Conservation (phyloP, 1,140 invertebrate species). For the Hesperophylax magnus region DNA sequence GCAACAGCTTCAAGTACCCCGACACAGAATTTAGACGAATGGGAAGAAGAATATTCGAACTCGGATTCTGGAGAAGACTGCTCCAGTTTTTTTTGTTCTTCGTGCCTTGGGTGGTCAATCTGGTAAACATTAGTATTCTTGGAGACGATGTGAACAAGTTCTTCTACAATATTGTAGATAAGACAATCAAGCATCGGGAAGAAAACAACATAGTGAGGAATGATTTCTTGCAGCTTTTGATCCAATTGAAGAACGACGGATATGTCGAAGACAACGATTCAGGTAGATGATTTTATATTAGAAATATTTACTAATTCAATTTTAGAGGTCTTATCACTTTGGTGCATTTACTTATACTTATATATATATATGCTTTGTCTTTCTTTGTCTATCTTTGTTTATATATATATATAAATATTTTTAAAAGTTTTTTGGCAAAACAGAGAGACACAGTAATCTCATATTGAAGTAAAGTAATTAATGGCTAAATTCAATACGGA, state of each 20-base stretch:
- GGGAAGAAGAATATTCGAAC: slow-evolving; percentile 62
- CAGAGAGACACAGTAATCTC: slow-evolving; percentile 42
- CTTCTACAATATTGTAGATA: slow-evolving; percentile 64
- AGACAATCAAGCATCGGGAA: slow-evolving; percentile 68
- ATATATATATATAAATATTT: too few species aligned
- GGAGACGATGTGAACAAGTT: slow-evolving; percentile 65
- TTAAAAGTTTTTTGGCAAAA: slow-evolving; percentile 58
- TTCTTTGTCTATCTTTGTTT: too few species aligned
- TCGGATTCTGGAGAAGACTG: background rate
- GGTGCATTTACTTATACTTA: too few species aligned
- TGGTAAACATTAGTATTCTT: slow-evolving; percentile 42
- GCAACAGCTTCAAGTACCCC: slow-evolving; percentile 69
- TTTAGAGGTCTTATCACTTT: too few species aligned
- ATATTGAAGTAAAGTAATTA: slow-evolving; percentile 67
- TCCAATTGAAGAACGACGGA: slow-evolving; percentile 69
- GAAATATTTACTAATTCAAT: too few species aligned
- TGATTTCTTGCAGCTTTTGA: slow-evolving; percentile 73
- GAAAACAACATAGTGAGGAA: slow-evolving; percentile 67
- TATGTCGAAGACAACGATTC: slow-evolving; percentile 59
- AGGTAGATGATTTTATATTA: slow-evolving; percentile 36
- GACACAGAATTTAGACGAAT: slow-evolving; percentile 68
- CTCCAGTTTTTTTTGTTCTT: background rate
- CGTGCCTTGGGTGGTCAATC: background rate
- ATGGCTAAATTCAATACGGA: slow-evolving; percentile 70
- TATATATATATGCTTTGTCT: too few species aligned